Evolutionary conservation across 2,888 invertebrate species (phyloP).

Genomic region (Oscheius sp.): DNA sequence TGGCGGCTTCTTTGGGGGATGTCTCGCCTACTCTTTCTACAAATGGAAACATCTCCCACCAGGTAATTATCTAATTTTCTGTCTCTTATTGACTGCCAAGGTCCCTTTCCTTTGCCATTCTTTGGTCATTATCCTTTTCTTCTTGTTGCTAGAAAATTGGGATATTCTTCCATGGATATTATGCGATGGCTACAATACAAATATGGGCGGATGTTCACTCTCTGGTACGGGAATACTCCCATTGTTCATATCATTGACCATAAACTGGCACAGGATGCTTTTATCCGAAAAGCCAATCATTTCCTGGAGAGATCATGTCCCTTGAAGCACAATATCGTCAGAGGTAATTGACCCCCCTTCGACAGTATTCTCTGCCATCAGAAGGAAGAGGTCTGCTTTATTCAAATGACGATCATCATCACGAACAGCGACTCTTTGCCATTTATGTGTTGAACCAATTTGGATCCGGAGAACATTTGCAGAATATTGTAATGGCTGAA

Average conservation of each 20-base stretch:
- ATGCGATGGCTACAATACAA: background rate
- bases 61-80: background rate
- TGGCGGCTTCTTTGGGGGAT: background rate
- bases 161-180: background rate
- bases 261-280: background rate
- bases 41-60: background rate
- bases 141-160: background rate
- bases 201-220: constrained; percentile 49
- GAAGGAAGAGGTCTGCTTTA: constrained; percentile 26
- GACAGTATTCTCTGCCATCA: background rate
- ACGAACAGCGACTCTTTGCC: constrained; percentile 28
- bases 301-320: constrained; percentile 14
- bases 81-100: no score
- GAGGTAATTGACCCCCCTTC: background rate
- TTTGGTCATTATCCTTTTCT: constrained; percentile 4
- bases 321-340: background rate
- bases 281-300: constrained; percentile 16
- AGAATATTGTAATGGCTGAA: constrained; percentile 24
- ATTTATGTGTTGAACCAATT: constrained; percentile 23
- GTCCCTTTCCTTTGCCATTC: constrained; percentile 19
- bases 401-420: constrained; percentile 24
- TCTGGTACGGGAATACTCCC: constrained; percentile 49
- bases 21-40: background rate
- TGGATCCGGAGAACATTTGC: constrained; percentile 31
- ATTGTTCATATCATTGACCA: constrained; percentile 43